Conservation (phyloP, 2,888 invertebrate species). For the Stenodema calcarata region DNA sequence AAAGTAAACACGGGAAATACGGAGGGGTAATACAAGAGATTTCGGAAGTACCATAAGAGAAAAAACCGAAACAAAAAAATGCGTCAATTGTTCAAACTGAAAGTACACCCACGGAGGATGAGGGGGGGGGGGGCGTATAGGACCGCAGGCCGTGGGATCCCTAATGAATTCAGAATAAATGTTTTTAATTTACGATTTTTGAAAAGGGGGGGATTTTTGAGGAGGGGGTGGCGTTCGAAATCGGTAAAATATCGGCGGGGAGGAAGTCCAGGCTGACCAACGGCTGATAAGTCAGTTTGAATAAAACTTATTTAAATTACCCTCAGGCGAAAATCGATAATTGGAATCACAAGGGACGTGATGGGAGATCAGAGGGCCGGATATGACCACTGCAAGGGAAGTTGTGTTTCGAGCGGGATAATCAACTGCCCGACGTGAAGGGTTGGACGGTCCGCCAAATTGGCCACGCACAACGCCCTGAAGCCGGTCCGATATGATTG, state of each 20-base stretch:
- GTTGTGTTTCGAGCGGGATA: background rate
- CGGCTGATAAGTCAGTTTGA: constrained; percentile 47
- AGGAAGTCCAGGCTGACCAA: background rate
- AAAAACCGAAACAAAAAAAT: no score
- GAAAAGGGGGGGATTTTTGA: background rate
- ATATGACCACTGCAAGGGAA: background rate
- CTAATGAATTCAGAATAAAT: constrained; percentile 47
- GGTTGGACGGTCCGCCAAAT: background rate
- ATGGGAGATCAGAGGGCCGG: constrained; percentile 13
- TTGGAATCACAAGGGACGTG: constrained; percentile 7
- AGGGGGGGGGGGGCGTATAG: background rate
- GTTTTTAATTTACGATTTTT: constrained; percentile 32
- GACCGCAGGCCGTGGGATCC: constrained; percentile 15
- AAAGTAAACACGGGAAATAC: constrained; percentile 21
- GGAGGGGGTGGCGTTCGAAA: background rate
- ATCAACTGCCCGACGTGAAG: background rate
- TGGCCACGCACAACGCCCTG: background rate
- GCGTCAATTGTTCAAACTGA: background rate
- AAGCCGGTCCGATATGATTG: background rate
- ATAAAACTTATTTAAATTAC: constrained; percentile 47
- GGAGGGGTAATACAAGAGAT: constrained; percentile 27
- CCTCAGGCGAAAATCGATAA: constrained; percentile 35
- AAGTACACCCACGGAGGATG: background rate
- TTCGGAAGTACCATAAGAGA: constrained; percentile 27
- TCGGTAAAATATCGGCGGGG: constrained; percentile 1